Base-by-base conservation (phyloP, 2,113 vertebrate genomes). In the Cariama cristata region DNA sequence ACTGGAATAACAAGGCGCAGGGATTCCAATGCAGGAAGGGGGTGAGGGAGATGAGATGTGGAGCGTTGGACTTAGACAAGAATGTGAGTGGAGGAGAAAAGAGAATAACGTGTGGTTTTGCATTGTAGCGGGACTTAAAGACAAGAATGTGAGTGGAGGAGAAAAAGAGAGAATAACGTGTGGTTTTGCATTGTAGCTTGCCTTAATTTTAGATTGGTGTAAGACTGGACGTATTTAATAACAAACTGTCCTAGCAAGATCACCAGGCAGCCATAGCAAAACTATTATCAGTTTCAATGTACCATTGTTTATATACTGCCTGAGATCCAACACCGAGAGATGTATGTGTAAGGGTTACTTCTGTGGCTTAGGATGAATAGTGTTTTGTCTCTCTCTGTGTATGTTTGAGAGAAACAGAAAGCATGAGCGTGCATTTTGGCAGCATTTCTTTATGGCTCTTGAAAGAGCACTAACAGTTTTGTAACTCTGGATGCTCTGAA, bases 121-220 rank as follows among this genome's bases (percentile, higher is more conserved):
- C 27, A 15, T 75, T 0, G 0, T 14, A 52, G 20, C 14, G 50
- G 12, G 30, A 27, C n/a, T 60, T 38, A 35, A 79, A 87, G 77
- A 27, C 17, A 32, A 74, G 40, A 38, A 8, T 10, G 11, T 64
- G 64, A 90, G 21, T 42, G 69, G 56, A n/a, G 22, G 30, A 79
- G 58, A 49, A 50, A 56, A 56, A 35, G 8, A 45, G 35, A 45
- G 32, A 55, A 11, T 5, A 22, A 38, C 2, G 9, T 33, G 24
- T 19, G 33, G 1, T 4, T 66, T 50, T 52, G 28, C 27, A 15
- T 75, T 0, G 0, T 14, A 52, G 20, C 14, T 38, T 50, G 47
- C 40, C 56, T 69, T 69, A 16, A 42, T 26, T 87, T 83, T 64
- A 32, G 55, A 24, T 44, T 40, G 28, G 28, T 84, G 9, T 23